A percentile compares a stretch with the other conserved stretches of the same genome.
phyloP scores from a whole-genome alignment of 2,113 vertebrate species.

The Corythornis cristatus region DNA sequence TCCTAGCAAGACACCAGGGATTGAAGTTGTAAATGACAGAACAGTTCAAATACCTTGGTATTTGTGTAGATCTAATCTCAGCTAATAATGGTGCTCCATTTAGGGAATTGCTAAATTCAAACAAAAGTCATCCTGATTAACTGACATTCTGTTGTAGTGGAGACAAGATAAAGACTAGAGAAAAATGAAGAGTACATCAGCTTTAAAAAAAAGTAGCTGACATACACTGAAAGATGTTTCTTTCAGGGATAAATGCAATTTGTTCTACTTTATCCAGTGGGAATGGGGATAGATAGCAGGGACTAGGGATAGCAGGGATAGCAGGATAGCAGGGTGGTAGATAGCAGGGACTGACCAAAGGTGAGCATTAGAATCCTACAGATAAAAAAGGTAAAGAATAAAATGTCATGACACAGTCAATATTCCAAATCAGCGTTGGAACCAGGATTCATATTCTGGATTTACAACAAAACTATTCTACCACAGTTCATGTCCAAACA shows the following conservation, averaged over 20 bases:
- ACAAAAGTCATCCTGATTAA: constrained; percentile 15
- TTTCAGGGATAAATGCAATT: neutral
- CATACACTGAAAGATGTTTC: neutral
- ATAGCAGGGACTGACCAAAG: neutral
- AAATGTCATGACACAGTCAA: neutral
- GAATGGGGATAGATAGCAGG: neutral
- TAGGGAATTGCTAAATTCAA: constrained; percentile 19
- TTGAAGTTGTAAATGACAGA: neutral
- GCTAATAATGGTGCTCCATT: neutral
- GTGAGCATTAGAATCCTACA: neutral
- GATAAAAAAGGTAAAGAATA: neutral
- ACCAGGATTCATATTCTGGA: neutral
- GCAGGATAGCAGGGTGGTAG: neutral
- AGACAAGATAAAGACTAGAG: neutral
- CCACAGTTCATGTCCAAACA: neutral
- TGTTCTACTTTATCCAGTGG: neutral
- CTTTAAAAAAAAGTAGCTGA: neutral
- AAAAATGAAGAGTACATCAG: neutral
- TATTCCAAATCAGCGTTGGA: neutral
- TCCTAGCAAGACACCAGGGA: neutral
- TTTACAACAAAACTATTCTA: neutral
- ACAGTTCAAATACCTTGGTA: neutral
- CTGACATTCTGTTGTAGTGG: neutral
- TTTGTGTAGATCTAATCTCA: constrained; percentile 14
- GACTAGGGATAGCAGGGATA: no score